Conservation (phyloP, 2,888 invertebrate genomes). For the Masnerella sp. region DNA sequence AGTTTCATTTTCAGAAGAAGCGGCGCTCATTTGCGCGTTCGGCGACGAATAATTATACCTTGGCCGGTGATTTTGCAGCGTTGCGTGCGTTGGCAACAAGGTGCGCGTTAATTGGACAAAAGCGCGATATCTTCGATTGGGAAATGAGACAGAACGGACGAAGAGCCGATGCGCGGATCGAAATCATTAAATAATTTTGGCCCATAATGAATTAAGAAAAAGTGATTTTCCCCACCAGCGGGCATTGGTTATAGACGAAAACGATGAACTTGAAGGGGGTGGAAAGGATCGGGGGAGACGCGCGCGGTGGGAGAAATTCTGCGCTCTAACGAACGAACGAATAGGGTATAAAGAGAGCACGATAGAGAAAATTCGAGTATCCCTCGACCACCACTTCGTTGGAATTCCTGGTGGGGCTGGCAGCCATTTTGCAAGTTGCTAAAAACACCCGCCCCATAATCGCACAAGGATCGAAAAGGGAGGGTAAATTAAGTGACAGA, state of each 20-base stretch:
- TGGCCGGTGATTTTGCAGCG: neutral
- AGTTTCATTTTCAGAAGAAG: no score
- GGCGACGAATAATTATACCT: constrained; percentile 36
- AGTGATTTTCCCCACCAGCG: constrained; percentile 46
- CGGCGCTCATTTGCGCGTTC: constrained; percentile 23
- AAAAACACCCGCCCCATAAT: constrained; percentile 77
- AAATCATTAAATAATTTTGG: constrained; percentile 55
- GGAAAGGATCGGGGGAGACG: constrained; percentile 42
- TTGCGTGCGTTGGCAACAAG: constrained; percentile 47
- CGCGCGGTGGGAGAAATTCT: constrained; percentile 57
- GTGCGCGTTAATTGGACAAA: constrained; percentile 44
- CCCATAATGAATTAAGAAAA: constrained; percentile 55
- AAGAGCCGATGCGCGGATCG: constrained; percentile 38
- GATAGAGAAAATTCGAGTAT: constrained; percentile 76
- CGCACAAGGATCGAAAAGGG: constrained; percentile 65
- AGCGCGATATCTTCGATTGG: constrained; percentile 49
- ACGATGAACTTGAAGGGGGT: constrained; percentile 57
- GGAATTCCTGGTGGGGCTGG: constrained; percentile 70
- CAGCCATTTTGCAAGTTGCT: constrained; percentile 77
- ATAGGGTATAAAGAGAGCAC: constrained; percentile 75
- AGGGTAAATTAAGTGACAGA: constrained; percentile 62
- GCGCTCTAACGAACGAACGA: constrained; percentile 69
- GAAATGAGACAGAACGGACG: constrained; percentile 23
- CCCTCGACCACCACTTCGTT: constrained; percentile 67
- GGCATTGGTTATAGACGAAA: constrained; percentile 44